Conservation (phyloP, 2,113 vertebrate genomes). For the Caracal caracal region DNA sequence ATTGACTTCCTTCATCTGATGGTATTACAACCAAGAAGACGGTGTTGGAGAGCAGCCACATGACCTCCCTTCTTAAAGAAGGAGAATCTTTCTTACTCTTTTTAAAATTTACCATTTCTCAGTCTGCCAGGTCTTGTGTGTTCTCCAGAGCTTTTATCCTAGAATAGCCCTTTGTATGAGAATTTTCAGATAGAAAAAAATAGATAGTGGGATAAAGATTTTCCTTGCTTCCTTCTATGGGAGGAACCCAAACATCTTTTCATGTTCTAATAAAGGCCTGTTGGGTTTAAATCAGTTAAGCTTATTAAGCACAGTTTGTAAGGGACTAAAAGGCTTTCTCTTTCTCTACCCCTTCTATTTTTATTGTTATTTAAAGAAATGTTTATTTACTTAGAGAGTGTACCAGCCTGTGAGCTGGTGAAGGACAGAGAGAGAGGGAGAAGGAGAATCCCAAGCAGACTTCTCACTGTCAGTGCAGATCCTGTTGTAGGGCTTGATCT, state of each 20-base stretch:
- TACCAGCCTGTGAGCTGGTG: too few species aligned
- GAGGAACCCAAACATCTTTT: constrained; percentile 36
- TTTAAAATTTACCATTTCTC: constrained; percentile 1
- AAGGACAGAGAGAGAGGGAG: too few species aligned
- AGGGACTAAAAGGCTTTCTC: not conserved
- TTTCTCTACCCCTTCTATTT: not conserved
- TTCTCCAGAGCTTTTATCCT: constrained; percentile 31
- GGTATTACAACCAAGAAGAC: not conserved
- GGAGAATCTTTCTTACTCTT: not conserved
- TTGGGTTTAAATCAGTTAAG: constrained; percentile 27
- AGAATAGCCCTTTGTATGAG: not conserved
- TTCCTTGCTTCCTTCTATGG: constrained; percentile 17
- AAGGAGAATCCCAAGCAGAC: too few species aligned
- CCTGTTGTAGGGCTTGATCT: too few species aligned
- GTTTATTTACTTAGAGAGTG: too few species aligned
- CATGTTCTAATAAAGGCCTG: constrained; percentile 14
- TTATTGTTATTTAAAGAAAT: too few species aligned
- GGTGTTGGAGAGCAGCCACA: not conserved
- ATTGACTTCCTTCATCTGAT: not conserved
- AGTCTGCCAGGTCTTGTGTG: not conserved
- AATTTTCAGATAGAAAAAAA: constrained; percentile 18
- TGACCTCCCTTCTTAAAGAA: not conserved
- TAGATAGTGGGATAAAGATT: constrained; percentile 10
- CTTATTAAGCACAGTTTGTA: not conserved
- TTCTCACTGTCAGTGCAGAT: too few species aligned